phyloP scores from a whole-genome alignment of 2,888 invertebrate species.

The Ceriagrion tenellum region DNA sequence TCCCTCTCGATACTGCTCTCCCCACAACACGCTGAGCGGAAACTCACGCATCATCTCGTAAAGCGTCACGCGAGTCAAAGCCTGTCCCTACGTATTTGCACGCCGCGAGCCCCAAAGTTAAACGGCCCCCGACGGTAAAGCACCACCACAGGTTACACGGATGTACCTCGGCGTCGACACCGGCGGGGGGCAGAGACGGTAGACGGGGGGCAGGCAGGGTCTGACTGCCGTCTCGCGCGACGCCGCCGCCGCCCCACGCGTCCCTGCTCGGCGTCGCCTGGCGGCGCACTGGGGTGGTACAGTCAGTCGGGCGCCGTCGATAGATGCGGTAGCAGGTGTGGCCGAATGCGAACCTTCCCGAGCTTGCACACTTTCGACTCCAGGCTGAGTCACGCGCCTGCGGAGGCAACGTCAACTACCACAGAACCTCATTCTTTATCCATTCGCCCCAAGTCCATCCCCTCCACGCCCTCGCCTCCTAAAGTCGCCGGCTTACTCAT shows the following conservation, averaged over 20 bases:
- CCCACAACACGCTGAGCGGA: background rate
- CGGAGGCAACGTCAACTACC: conserved; percentile 25
- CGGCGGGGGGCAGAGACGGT: background rate
- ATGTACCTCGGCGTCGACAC: background rate
- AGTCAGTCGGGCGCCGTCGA: conserved; percentile 58
- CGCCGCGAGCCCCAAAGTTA: background rate
- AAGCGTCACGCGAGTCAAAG: background rate
- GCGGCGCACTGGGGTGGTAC: background rate
- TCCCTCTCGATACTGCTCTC: background rate
- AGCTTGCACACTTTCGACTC: background rate
- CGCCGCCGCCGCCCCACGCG: background rate
- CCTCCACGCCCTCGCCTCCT: background rate
- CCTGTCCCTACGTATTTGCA: background rate
- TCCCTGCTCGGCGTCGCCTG: background rate
- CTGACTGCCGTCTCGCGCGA: background rate
- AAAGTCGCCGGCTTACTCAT: background rate
- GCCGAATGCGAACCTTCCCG: background rate
- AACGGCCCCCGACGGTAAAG: background rate
- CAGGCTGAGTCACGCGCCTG: conserved; percentile 12
- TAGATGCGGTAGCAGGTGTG: conserved; percentile 4
- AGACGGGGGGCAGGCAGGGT: background rate
- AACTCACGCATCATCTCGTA: conserved; percentile 9
- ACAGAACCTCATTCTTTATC: background rate
- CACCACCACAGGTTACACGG: background rate
- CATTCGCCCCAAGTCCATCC: background rate